phyloP scores from a whole-genome alignment of 2,113 vertebrate genomes.

The Anser brachyrhynchus region DNA sequence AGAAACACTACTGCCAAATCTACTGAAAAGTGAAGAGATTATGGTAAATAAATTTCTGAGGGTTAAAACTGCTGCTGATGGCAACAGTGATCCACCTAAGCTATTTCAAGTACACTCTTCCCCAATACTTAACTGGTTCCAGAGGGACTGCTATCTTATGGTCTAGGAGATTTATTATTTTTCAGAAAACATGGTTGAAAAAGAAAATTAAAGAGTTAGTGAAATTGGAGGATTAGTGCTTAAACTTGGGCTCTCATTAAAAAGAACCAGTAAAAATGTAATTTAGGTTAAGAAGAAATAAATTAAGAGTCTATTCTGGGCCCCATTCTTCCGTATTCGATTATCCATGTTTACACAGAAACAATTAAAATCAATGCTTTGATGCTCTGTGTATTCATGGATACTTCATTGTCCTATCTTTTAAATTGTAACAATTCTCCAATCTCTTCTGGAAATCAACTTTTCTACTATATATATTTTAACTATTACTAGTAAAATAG shows the following conservation, averaged over 20 bases:
- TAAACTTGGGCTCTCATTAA: background rate
- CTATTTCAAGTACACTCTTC: background rate
- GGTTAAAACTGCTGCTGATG: background rate
- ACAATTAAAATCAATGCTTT: conserved; percentile 8
- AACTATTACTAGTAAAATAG: background rate
- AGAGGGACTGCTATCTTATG: background rate
- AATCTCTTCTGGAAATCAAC: background rate
- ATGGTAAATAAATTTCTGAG: conserved; percentile 3
- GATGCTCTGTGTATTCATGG: background rate
- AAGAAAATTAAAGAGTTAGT: background rate
- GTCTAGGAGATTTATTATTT: background rate
- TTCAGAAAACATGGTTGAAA: background rate
- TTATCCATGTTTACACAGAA: background rate
- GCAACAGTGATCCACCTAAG: background rate
- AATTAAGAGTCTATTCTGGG: background rate
- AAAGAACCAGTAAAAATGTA: background rate
- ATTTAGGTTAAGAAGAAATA: conserved; percentile 10
- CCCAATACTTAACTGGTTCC: background rate
- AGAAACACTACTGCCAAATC: background rate
- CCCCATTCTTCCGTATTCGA: background rate
- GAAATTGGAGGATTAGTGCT: background rate
- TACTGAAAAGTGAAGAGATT: background rate
- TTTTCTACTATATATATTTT: background rate
- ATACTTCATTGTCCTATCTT: background rate
- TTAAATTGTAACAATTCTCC: background rate